A percentile compares a stretch with the other conserved stretches of the same genome.
Evolutionary conservation across 2,113 vertebrate genomes (phyloP).

Genomic region (Turdus rufiventris): DNA sequence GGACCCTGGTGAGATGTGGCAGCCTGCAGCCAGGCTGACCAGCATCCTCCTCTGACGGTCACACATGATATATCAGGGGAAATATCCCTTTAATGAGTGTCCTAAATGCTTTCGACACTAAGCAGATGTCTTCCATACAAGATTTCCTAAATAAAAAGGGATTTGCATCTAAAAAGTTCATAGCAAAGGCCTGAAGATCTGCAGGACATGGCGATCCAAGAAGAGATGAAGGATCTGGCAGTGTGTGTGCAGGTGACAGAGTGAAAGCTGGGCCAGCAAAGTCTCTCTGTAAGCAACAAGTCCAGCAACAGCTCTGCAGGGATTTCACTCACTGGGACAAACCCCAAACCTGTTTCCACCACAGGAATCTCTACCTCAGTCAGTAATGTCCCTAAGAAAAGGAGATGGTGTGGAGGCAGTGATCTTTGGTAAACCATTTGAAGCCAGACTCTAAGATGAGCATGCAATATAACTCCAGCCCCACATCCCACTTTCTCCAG

Average conservation of each 20-base stretch:
- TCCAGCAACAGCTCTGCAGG: not conserved
- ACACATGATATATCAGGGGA: not conserved
- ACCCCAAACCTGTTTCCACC: not conserved
- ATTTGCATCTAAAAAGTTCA: not conserved
- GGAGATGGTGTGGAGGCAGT: not conserved
- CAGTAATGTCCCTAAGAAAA: not conserved
- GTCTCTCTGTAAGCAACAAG: not conserved
- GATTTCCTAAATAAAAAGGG: not conserved
- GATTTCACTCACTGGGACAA: not conserved
- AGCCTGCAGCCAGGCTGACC: not conserved
- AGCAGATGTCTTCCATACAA: not conserved
- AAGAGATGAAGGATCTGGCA: not conserved
- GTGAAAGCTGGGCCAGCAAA: not conserved
- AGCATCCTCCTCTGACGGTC: not conserved
- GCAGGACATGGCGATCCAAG: not conserved
- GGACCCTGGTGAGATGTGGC: not conserved
- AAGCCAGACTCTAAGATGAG: not conserved
- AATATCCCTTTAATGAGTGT: not conserved
- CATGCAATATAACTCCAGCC: not conserved
- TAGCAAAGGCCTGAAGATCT: not conserved
- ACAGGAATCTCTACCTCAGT: not conserved
- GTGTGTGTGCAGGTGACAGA: rapidly evolving
- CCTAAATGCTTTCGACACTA: not conserved
- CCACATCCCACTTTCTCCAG: not conserved
- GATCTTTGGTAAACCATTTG: not conserved